Evolutionary conservation across 2,888 invertebrate species (phyloP).

Genomic region (Ditylenchus weischeri): DNA sequence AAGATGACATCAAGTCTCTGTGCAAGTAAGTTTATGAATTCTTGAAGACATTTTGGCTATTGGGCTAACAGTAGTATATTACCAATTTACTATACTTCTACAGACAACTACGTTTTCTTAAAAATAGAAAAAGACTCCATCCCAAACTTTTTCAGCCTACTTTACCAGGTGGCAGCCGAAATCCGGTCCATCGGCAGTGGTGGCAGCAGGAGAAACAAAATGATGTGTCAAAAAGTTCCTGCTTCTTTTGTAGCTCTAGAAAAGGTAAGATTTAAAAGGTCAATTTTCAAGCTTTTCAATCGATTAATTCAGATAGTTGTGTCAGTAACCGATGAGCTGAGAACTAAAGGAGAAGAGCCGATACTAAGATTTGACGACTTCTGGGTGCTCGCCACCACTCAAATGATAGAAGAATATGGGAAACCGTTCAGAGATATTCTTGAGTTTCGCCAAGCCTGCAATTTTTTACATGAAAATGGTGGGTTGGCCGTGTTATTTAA

Average conservation of each 20-base stretch:
- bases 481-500: not conserved
- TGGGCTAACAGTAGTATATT: no score
- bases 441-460: constrained; percentile 88
- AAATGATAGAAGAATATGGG: constrained; percentile 42
- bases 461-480: constrained; percentile 96
- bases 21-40: constrained; percentile 66
- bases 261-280: constrained; percentile 67
- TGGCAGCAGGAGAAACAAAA: constrained; percentile 73
- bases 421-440: constrained; percentile 69
- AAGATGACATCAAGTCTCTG: constrained; percentile 82
- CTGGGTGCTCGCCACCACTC: constrained; percentile 40
- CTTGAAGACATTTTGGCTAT: no score
- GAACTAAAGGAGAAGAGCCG: constrained; percentile 69
- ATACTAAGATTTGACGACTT: constrained; percentile 80
- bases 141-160: constrained; percentile 30
- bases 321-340: constrained; percentile 69
- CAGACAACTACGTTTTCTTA: no score
- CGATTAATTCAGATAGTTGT: constrained; percentile 25
- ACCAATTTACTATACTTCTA: no score
- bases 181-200: constrained; percentile 12
- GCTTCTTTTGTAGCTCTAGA: constrained; percentile 90
- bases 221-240: constrained; percentile 89
- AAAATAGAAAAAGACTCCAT: no score
- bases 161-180: constrained; percentile 12
- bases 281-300: not conserved